Percentiles rank a stretch among this genome's conserved stretches.
Conservation (phyloP, 2,888 invertebrate genomes). For the Cheilosia scutellata region DNA sequence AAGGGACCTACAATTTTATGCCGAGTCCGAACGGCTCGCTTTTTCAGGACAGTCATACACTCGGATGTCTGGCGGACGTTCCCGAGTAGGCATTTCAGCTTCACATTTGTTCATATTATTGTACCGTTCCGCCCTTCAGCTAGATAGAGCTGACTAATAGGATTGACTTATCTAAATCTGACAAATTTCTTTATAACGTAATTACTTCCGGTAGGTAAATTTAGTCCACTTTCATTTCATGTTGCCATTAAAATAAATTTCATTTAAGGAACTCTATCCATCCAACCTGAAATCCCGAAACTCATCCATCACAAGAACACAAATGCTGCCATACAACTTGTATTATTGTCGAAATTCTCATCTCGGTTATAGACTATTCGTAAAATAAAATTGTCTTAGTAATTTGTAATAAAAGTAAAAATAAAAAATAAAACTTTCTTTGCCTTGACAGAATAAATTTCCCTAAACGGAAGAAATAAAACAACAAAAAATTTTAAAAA, state of each 20-base stretch:
- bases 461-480: conserved; percentile 50
- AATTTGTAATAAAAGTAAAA: conserved; percentile 67
- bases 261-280: background rate
- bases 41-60: too few relatives aligned
- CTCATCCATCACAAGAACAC: conserved; percentile 3
- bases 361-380: conserved; percentile 46
- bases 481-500: conserved; percentile 27
- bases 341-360: conserved; percentile 62
- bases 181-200: background rate
- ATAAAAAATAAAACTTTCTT: conserved; percentile 42
- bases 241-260: background rate
- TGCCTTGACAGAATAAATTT: conserved; percentile 42
- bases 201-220: background rate
- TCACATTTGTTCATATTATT: too few relatives aligned
- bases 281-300: background rate
- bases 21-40: too few relatives aligned
- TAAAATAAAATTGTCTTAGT: conserved; percentile 62
- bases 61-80: too few relatives aligned
- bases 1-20: too few relatives aligned
- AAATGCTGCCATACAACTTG: conserved; percentile 23
- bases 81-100: too few relatives aligned
- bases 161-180: background rate
- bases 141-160: too few relatives aligned
- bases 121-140: too few relatives aligned
- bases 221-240: background rate